Conservation (phyloP, 1,140 invertebrate genomes). For the Copidosoma floridanum region DNA sequence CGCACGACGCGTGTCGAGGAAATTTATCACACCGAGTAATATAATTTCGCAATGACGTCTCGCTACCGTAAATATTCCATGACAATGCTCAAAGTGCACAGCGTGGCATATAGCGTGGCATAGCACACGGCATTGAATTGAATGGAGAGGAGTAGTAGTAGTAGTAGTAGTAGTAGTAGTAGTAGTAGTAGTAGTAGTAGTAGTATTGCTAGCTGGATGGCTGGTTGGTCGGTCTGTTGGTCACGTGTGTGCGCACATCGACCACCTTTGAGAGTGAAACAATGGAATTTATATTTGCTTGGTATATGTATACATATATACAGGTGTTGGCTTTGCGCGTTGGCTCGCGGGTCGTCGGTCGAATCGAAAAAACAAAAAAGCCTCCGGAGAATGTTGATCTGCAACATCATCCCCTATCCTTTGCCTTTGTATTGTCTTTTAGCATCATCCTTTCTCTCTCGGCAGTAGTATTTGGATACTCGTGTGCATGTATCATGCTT, state of each 20-base stretch:
- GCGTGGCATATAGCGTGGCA: neutral
- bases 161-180: slow-evolving; percentile 30
- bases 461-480: too few relatives aligned
- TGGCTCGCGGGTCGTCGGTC: neutral
- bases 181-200: too few relatives aligned
- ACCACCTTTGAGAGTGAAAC: slow-evolving; percentile 32
- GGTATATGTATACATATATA: slow-evolving; percentile 24
- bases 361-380: too few relatives aligned
- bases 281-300: slow-evolving; percentile 40
- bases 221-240: slow-evolving; percentile 33
- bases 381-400: too few relatives aligned
- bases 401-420: too few relatives aligned
- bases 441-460: too few relatives aligned
- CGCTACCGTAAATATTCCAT: slow-evolving; percentile 32
- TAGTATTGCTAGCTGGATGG: too few relatives aligned
- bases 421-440: too few relatives aligned
- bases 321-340: too few relatives aligned
- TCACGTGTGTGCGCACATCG: slow-evolving; percentile 19
- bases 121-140: slow-evolving; percentile 37
- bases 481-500: too few relatives aligned
- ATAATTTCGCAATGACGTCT: slow-evolving; percentile 34
- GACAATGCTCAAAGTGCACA: slow-evolving; percentile 33
- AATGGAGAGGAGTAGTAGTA: too few relatives aligned
- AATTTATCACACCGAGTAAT: slow-evolving; percentile 31
- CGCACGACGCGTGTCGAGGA: slow-evolving; percentile 18